phyloP scores from a whole-genome alignment of 2,888 invertebrate species.

The Lasioglossum vierecki region DNA sequence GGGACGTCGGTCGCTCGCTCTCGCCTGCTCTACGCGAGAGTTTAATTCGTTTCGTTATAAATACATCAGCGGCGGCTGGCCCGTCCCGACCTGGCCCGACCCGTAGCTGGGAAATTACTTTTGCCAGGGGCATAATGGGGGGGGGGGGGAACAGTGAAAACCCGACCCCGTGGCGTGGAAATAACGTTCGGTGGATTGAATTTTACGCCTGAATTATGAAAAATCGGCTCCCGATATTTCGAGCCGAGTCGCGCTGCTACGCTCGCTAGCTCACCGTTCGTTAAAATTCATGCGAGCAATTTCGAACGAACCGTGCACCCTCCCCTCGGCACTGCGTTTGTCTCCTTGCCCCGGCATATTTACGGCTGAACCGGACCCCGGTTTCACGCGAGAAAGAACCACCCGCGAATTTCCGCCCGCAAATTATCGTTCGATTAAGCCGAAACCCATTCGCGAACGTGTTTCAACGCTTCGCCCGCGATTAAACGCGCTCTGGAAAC shows the following conservation, averaged over 20 bases:
- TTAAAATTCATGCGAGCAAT: conserved; percentile 61
- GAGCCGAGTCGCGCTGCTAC: neutral
- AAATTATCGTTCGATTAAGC: conserved; percentile 55
- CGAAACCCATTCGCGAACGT: conserved; percentile 23
- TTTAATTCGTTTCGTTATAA: conserved; percentile 72
- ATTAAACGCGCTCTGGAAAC: conserved; percentile 4
- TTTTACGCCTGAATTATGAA: conserved; percentile 60
- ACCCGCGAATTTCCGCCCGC: conserved; percentile 6
- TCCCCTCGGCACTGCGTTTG: conserved; percentile 33
- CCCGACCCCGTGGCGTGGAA: conserved; percentile 32
- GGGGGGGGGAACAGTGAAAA: conserved; percentile 59
- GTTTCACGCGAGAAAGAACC: conserved; percentile 26
- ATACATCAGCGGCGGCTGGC: conserved; percentile 63
- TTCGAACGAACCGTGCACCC: conserved; percentile 36
- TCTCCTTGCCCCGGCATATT: conserved; percentile 54
- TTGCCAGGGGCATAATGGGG: conserved; percentile 49
- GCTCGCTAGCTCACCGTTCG: conserved; percentile 43
- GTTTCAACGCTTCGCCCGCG: conserved; percentile 13
- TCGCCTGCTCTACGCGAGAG: conserved; percentile 54
- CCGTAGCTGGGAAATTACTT: conserved; percentile 62
- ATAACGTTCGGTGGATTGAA: conserved; percentile 45
- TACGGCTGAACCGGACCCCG: conserved; percentile 40
- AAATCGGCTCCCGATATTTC: conserved; percentile 59
- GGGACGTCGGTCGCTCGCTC: conserved; percentile 20
- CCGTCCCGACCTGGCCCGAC: conserved; percentile 1